Evolutionary conservation across 2,797 vertebrate species (phyloP), one percentile per base, ranked within the genome.

Genomic region (Rousettus madagascariensis): DNA sequence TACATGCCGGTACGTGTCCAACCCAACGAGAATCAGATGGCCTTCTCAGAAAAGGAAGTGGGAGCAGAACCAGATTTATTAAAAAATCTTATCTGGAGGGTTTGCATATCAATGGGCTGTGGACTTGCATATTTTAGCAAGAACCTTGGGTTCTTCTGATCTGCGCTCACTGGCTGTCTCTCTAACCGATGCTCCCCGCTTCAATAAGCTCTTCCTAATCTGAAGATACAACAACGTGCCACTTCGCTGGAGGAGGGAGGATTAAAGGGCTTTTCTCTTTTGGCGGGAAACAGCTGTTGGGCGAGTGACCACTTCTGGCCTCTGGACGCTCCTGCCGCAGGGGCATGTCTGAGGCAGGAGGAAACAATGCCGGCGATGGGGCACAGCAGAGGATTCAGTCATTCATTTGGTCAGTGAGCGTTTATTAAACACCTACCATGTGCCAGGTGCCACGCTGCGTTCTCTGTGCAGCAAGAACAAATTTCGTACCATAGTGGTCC

Each of bases 91-190:
- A 98, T 99, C 98, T 98, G 98, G 97, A 98, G 98, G 98, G 98
- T 98, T 99, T 98, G 98, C 98, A 98, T 99, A 98, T 98, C 98
- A 98, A 98, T 98, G 97, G 98, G 97, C 98, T 98, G 97, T 97
- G 98, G 98, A 99, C 98, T 98, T 99, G 98, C 98, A 99, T 99
- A 98, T 98, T 98, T 99, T 98, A 98, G 98, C 98, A 98, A 98
- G 98, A 98, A 98, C 98, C 98, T 98, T 97, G 86, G 96, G 97
- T 98, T 98, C 98, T 98, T 98, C 98, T 98, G 98, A 98, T 98
- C 96, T 91, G 86, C 91, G 96, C 97, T 97, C 98, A 96, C 98
- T 98, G 98, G 97, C 97, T 98, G 98, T 98, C 98, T 98, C 98
- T 98, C 98, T 98, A 98, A 98, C 98, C 95, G 96, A 98, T 98